Conservation (phyloP, 2,797 vertebrate species). For the Zenarchopterus dispar region DNA sequence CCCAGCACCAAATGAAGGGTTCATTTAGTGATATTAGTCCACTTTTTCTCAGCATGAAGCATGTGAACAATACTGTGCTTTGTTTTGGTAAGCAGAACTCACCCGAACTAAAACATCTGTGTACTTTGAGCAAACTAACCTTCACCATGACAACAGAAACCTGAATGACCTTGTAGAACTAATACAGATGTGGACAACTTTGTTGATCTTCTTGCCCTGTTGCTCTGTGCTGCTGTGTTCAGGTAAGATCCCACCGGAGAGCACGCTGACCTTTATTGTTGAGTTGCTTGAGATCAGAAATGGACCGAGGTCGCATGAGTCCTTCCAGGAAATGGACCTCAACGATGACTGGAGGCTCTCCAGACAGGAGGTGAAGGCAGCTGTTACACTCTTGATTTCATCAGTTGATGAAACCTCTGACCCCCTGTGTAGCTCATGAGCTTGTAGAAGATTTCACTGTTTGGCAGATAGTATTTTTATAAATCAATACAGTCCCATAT, state of each 20-base stretch:
- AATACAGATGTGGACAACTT: no score
- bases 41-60: slow-evolving; percentile 57
- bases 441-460: neutral
- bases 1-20: slow-evolving; percentile 39
- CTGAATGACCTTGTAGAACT: no score
- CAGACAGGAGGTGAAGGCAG: slow-evolving; percentile 85
- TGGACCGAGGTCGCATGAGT: slow-evolving; percentile 95
- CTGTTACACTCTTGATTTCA: neutral
- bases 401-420: neutral
- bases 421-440: neutral
- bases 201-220: neutral
- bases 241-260: slow-evolving; percentile 98
- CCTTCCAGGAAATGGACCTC: slow-evolving; percentile 98
- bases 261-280: slow-evolving; percentile 91
- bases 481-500: neutral
- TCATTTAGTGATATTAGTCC: slow-evolving; percentile 41
- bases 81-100: slow-evolving; percentile 60
- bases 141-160: no score
- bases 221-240: slow-evolving; percentile 12
- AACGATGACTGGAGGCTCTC: slow-evolving; percentile 98
- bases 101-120: slow-evolving; percentile 30
- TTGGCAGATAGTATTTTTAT: neutral
- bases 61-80: slow-evolving; percentile 55
- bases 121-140: neutral
- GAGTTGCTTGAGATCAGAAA: slow-evolving; percentile 95